Conservation (phyloP, 2,797 vertebrate genomes). For the Limnodromus scolopaceus region DNA sequence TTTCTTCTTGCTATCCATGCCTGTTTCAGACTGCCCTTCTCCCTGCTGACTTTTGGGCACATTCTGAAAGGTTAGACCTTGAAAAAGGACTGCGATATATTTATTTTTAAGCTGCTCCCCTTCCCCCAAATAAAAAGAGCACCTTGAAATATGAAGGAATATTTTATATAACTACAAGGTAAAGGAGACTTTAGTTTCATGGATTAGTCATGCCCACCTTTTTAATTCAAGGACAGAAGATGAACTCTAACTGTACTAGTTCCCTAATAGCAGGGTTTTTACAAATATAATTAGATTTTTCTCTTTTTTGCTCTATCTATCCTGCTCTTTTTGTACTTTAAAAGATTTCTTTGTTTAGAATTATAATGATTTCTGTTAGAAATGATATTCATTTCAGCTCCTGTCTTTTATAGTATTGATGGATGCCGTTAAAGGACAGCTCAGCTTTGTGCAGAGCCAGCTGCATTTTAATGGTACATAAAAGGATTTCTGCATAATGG, state of each 20-base stretch:
- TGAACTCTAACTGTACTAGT: background rate
- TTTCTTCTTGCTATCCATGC: background rate
- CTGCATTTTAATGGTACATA: slow-evolving; percentile 46
- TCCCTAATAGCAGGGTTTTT: background rate
- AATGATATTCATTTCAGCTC: slow-evolving; percentile 45
- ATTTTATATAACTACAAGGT: slow-evolving; percentile 16
- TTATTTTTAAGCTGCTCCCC: background rate
- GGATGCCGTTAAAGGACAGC: slow-evolving; percentile 1
- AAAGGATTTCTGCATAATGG: slow-evolving; percentile 51
- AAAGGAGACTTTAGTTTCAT: slow-evolving; percentile 15
- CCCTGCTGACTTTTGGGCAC: background rate
- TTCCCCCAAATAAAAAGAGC: background rate
- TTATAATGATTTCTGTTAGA: slow-evolving; percentile 48
- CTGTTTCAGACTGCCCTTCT: background rate
- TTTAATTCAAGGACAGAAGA: slow-evolving; percentile 60
- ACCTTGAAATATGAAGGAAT: slow-evolving; percentile 30
- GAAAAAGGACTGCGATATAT: background rate
- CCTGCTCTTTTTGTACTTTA: background rate
- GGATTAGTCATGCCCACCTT: background rate
- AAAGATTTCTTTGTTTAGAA: slow-evolving; percentile 59
- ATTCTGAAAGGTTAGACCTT: slow-evolving; percentile 13
- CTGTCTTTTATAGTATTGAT: slow-evolving; percentile 37
- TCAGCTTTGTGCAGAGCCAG: background rate
- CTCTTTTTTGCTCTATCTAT: background rate
- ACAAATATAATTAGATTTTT: slow-evolving; percentile 43